Evolutionary conservation across 2,888 invertebrate genomes (phyloP), one percentile per base, ranked within the genome.

Genomic region (Trichacis sp.): DNA sequence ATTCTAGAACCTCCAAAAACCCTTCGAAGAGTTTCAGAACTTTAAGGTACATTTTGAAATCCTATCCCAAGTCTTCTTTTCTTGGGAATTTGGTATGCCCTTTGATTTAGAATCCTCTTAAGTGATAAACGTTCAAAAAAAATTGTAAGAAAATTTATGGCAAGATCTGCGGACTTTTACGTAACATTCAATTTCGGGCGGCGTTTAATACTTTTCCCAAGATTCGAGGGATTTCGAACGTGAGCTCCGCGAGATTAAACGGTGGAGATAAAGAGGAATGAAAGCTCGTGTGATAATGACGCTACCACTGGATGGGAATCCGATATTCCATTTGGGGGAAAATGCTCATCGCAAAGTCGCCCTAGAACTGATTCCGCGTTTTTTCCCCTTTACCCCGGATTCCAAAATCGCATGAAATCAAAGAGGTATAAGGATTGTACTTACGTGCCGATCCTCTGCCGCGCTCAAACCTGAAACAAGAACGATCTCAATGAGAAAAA

Each of bases 371-470:
- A 36, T 49, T 54, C 47, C n/a, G 53, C 30, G 43, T 42, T 42
- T 50, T 50, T 11, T 50, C 46, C 33, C 15, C 15, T 8, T 4
- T n/a, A 9, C 15, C 48, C 14, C 20, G 38, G 11, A 18, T 30
- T 18, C 12, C 40, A 2, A 2, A 51, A 42, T 40, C 14, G 15
- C 36, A 19, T 19, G n/a, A n/a, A n/a, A n/a, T n/a, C n/a, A 14
- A 42, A 42, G 12, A 6, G 17, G 5, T 6, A 17, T 5, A 18
- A 42, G 18, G n/a, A 20, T 9, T 46, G 72, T 86, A 89, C 89
- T 89, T 83, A 89, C 89, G 87, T 89, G 89, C 86, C 89, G 86
- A 84, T 89, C 89, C 80, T 89, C 89, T 15, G 88, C 87, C 45
- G 89, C 88, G 83, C 88, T 89, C 79, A 89, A 85, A 83, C 89